Percentiles rank a stretch among this genome's conserved stretches.
These are phyloP conservation scores for Microtus oregoni DNA, from an alignment of 2,113 vertebrate species.

Conservation along the genomic window DNA sequence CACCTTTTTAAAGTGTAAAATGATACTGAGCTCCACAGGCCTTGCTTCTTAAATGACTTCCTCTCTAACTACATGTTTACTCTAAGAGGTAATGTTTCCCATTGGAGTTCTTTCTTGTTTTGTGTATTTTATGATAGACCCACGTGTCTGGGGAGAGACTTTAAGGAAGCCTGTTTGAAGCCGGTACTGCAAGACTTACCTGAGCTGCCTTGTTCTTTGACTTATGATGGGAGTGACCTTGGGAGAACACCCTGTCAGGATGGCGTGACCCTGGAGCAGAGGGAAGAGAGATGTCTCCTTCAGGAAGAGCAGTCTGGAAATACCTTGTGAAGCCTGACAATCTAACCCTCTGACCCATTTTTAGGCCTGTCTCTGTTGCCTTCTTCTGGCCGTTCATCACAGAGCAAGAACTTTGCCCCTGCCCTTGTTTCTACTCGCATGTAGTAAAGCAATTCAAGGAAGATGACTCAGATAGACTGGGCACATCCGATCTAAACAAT, in stretches of 20 bases:
- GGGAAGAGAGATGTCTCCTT: background rate
- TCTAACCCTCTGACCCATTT: background rate
- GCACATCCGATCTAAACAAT: background rate
- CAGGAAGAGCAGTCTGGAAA: background rate
- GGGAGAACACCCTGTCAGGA: background rate
- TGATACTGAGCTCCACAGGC: background rate
- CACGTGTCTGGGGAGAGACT: background rate
- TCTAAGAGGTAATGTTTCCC: background rate
- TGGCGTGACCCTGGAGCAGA: background rate
- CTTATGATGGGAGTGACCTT: background rate
- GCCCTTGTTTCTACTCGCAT: background rate
- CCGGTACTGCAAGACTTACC: background rate
- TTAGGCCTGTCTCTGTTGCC: background rate
- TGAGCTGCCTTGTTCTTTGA: background rate
- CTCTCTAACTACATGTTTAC: background rate
- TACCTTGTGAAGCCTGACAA: background rate
- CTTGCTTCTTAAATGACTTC: background rate
- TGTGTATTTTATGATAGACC: background rate
- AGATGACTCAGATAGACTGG: background rate
- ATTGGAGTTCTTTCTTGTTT: background rate
- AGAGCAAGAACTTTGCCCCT: background rate
- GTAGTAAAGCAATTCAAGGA: background rate
- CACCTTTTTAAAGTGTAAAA: background rate
- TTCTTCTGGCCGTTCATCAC: background rate
- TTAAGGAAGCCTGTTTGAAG: background rate